Evolutionary conservation across 2,888 invertebrate species (phyloP).

Genomic region (Melinaea marsaeus): DNA sequence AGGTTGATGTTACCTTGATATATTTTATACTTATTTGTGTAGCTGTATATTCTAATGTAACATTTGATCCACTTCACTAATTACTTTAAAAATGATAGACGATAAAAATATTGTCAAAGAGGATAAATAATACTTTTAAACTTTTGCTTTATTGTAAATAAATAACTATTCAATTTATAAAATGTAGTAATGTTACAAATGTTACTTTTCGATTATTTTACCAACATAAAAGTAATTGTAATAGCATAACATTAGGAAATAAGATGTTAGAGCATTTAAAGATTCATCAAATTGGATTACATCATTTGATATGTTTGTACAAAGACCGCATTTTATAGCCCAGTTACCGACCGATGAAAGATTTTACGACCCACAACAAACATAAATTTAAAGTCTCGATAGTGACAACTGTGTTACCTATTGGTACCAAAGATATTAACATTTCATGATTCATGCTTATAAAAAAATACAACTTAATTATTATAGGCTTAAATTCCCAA

Average conservation of each 20-base stretch:
- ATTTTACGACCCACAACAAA: constrained; percentile 43
- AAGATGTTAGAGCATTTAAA: constrained; percentile 40
- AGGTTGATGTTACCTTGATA: constrained; percentile 10
- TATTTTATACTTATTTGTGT: too few species aligned
- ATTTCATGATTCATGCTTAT: not conserved
- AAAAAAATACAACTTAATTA: too few species aligned
- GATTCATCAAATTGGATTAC: constrained; percentile 43
- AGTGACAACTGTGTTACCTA: not conserved
- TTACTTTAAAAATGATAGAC: too few species aligned
- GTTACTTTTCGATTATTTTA: constrained; percentile 4
- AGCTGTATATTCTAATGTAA: too few species aligned
- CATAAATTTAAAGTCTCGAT: constrained; percentile 16
- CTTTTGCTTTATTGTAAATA: too few species aligned
- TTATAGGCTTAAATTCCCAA: too few species aligned
- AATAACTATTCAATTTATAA: too few species aligned
- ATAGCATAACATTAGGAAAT: constrained; percentile 19
- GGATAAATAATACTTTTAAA: too few species aligned
- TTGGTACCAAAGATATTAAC: not conserved
- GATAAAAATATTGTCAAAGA: too few species aligned
- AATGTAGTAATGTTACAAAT: too few species aligned
- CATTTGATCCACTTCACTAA: too few species aligned
- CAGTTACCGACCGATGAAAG: constrained; percentile 43
- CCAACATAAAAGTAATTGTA: constrained; percentile 16
- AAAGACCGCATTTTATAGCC: constrained; percentile 45
- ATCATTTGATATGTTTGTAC: constrained; percentile 36